These are phyloP conservation scores for Mesocricetus auratus DNA, from an alignment of 2,113 vertebrate species.

Conservation along the genomic window DNA sequence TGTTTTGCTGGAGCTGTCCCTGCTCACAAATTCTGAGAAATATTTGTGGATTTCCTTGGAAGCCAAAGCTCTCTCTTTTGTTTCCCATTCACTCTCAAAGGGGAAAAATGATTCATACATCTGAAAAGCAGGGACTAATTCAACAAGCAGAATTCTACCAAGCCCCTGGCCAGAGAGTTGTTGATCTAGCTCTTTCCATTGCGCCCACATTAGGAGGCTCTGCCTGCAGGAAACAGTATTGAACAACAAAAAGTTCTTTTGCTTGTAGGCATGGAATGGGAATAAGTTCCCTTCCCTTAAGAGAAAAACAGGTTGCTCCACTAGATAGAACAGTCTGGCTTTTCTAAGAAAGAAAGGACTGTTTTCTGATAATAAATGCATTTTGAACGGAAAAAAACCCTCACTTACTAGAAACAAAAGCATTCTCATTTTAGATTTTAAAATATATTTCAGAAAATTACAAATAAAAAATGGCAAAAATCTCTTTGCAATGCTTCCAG, in stretches of 20 bases:
- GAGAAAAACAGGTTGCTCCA: constrained; percentile 70
- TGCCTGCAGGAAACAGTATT: constrained; percentile 57
- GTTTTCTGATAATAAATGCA: constrained; percentile 53
- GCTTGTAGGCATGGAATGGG: neutral
- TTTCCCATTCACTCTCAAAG: constrained; percentile 54
- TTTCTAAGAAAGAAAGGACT: constrained; percentile 39
- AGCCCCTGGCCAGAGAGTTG: constrained; percentile 61
- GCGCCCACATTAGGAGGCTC: neutral
- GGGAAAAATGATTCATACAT: constrained; percentile 22
- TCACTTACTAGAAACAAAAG: constrained; percentile 58
- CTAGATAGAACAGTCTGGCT: constrained; percentile 47
- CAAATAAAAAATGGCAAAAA: constrained; percentile 43
- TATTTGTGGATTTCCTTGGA: constrained; percentile 71
- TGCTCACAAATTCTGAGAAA: constrained; percentile 78
- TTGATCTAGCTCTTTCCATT: constrained; percentile 52
- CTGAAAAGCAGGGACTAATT: constrained; percentile 63
- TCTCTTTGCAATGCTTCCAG: neutral
- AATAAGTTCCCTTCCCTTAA: constrained; percentile 33
- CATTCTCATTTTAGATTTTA: constrained; percentile 46
- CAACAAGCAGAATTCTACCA: constrained; percentile 38
- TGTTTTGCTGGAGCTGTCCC: neutral
- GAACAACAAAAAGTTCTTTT: constrained; percentile 65
- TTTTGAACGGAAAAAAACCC: constrained; percentile 50
- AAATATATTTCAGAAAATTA: constrained; percentile 52
- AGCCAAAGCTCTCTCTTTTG: constrained; percentile 64